These are phyloP conservation scores for Tortrix viridana DNA, from an alignment of 2,888 invertebrate species.

Conservation along the genomic window DNA sequence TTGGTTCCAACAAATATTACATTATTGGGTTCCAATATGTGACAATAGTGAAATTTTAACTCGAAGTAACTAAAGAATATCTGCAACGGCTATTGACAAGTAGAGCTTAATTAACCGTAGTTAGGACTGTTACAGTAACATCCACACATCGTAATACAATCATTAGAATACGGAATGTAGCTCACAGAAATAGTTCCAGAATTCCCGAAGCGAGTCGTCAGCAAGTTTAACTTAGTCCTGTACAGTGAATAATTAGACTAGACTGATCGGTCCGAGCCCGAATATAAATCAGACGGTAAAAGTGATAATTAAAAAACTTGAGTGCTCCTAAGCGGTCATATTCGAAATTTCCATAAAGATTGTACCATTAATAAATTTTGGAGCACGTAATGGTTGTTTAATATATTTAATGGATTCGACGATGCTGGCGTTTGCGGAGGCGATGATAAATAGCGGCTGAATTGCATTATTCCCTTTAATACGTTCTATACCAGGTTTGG, in stretches of 20 bases:
- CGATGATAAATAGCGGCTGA: conserved; percentile 64
- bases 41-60: too few species aligned
- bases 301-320: conserved; percentile 39
- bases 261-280: conserved; percentile 16
- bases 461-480: conserved; percentile 50
- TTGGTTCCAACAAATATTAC: too few species aligned
- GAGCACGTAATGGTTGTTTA: conserved; percentile 60
- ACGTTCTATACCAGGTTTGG: too few species aligned
- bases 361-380: conserved; percentile 51
- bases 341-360: conserved; percentile 42
- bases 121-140: too few species aligned
- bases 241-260: conserved; percentile 11
- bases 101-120: too few species aligned
- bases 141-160: too few species aligned
- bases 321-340: conserved; percentile 32
- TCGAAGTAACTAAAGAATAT: too few species aligned
- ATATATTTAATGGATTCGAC: conserved; percentile 65
- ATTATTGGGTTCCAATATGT: too few species aligned
- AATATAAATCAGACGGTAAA: conserved; percentile 17
- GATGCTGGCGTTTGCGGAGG: conserved; percentile 45
- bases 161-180: background rate
- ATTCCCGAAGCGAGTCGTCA: background rate
- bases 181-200: background rate
- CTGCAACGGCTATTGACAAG: too few species aligned
- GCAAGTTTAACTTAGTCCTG: background rate